A percentile compares a stretch with the other conserved stretches of the same genome.
These are phyloP conservation scores for Leptestheria dahalacensis DNA, from an alignment of 1,140 invertebrate species.

Conservation along the genomic window DNA sequence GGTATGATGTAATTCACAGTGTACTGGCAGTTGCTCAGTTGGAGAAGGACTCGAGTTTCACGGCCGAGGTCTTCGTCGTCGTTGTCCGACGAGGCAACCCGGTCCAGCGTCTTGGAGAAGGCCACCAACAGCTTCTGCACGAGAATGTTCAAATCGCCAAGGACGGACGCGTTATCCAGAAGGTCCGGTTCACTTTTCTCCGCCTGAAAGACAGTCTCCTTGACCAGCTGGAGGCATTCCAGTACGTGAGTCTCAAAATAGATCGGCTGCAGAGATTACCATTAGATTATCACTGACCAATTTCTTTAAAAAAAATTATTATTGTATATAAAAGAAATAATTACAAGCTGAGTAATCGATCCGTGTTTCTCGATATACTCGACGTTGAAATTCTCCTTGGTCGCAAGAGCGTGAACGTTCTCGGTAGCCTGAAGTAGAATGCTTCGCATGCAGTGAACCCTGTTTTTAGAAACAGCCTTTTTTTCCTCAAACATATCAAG, in stretches of 20 bases:
- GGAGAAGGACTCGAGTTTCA: constrained; percentile 50
- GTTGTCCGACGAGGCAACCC: constrained; percentile 20
- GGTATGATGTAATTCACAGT: constrained; percentile 56
- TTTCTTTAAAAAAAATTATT: constrained; percentile 11
- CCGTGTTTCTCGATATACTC: constrained; percentile 64
- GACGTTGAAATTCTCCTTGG: constrained; percentile 74
- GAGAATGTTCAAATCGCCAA: constrained; percentile 46
- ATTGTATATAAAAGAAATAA: constrained; percentile 17
- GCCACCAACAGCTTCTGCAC: constrained; percentile 49
- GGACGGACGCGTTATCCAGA: constrained; percentile 43
- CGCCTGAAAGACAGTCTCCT: constrained; percentile 61
- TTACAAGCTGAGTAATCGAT: constrained; percentile 65
- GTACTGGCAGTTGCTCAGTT: constrained; percentile 78
- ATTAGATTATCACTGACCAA: constrained; percentile 19
- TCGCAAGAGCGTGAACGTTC: constrained; percentile 56
- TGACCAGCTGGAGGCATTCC: constrained; percentile 67
- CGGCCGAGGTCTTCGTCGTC: background rate
- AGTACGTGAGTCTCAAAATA: constrained; percentile 65
- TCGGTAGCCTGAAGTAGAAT: constrained; percentile 69
- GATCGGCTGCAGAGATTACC: constrained; percentile 45
- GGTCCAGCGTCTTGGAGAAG: constrained; percentile 25
- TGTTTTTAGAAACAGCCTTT: too few relatives aligned
- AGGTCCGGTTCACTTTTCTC: constrained; percentile 53
- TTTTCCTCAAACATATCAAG: too few relatives aligned
- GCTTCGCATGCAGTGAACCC: constrained; percentile 69